A percentile compares a stretch with the other conserved stretches of the same genome.
Evolutionary conservation across 2,888 invertebrate genomes (phyloP).

Genomic region (Trachelus iudaicus): DNA sequence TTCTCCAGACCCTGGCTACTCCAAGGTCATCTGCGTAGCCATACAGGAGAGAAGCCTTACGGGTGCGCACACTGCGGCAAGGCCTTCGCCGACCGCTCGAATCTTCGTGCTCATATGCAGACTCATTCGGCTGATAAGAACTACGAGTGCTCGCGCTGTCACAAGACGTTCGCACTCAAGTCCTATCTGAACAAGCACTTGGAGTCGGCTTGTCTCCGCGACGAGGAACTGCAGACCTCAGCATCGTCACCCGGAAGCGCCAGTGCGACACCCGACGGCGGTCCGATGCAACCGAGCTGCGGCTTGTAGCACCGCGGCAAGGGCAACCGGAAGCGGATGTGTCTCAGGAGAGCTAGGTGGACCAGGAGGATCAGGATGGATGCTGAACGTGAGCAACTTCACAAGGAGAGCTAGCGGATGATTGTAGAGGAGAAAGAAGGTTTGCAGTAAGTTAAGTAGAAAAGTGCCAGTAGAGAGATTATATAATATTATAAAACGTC

Average conservation of each 20-base stretch:
- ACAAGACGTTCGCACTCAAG: slow-evolving; percentile 93
- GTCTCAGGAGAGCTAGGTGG: neutral
- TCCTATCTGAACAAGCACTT: slow-evolving; percentile 96
- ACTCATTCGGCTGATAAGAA: slow-evolving; percentile 94
- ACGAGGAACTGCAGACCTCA: slow-evolving; percentile 64
- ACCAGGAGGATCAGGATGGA: slow-evolving; percentile 15
- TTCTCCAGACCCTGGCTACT: slow-evolving; percentile 97
- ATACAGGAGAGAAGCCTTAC: slow-evolving; percentile 95
- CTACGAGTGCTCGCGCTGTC: slow-evolving; percentile 87
- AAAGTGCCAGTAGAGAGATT: slow-evolving; percentile 63
- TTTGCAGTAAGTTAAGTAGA: slow-evolving; percentile 62
- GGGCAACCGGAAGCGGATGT: neutral
- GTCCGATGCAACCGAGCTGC: neutral
- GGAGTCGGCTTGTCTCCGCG: slow-evolving; percentile 87
- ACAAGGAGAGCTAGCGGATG: slow-evolving; percentile 27
- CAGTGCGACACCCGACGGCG: neutral
- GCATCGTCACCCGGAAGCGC: slow-evolving; percentile 17
- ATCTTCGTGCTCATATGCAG: slow-evolving; percentile 94
- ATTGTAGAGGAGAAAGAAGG: slow-evolving; percentile 23
- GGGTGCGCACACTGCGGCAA: slow-evolving; percentile 94
- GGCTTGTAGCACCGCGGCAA: slow-evolving; percentile 13
- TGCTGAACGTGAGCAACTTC: slow-evolving; percentile 3
- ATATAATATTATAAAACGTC: slow-evolving; percentile 60
- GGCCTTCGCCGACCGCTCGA: slow-evolving; percentile 94
- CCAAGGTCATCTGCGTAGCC: slow-evolving; percentile 87